Percentiles rank a stretch among this genome's conserved stretches.
These are phyloP conservation scores for Odontomachus brunneus DNA, from an alignment of 1,140 invertebrate species.

Conservation along the genomic window DNA sequence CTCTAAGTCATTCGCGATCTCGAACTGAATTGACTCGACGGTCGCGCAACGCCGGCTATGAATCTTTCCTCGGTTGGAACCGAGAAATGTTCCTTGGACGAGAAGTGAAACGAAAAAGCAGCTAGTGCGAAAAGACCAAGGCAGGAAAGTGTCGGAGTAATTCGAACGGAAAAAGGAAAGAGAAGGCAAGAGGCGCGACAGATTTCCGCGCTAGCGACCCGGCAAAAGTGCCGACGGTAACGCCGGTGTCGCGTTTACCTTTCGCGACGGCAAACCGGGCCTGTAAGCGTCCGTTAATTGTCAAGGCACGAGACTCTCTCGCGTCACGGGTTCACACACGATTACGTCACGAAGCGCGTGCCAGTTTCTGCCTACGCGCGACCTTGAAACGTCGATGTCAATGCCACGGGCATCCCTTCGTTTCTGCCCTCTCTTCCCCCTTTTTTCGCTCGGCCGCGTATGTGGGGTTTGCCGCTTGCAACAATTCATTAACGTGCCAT, in stretches of 20 bases:
- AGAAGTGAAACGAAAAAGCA: too few species aligned
- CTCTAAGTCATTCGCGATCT: too few species aligned
- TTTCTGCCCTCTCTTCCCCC: background rate
- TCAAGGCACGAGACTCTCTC: constrained; percentile 51
- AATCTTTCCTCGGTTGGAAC: too few species aligned
- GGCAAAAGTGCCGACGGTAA: constrained; percentile 15
- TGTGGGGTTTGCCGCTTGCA: background rate
- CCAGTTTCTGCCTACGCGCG: constrained; percentile 23
- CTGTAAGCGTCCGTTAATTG: constrained; percentile 62
- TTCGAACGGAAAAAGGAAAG: too few species aligned
- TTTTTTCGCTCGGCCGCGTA: background rate
- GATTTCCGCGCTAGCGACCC: background rate
- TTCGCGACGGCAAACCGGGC: constrained; percentile 6
- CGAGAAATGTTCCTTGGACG: too few species aligned
- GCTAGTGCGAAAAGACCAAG: background rate
- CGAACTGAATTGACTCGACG: too few species aligned
- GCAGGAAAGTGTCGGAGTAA: constrained; percentile 12
- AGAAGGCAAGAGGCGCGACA: background rate
- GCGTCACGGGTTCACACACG: constrained; percentile 34
- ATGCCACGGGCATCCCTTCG: constrained; percentile 17
- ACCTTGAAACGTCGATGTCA: constrained; percentile 63
- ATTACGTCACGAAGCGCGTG: constrained; percentile 57
- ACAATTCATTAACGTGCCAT: background rate
- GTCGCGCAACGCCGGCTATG: background rate
- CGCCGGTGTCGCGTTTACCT: constrained; percentile 32